Base-by-base conservation (phyloP, 2,113 vertebrate genomes). In the Chunga burmeisteri region DNA sequence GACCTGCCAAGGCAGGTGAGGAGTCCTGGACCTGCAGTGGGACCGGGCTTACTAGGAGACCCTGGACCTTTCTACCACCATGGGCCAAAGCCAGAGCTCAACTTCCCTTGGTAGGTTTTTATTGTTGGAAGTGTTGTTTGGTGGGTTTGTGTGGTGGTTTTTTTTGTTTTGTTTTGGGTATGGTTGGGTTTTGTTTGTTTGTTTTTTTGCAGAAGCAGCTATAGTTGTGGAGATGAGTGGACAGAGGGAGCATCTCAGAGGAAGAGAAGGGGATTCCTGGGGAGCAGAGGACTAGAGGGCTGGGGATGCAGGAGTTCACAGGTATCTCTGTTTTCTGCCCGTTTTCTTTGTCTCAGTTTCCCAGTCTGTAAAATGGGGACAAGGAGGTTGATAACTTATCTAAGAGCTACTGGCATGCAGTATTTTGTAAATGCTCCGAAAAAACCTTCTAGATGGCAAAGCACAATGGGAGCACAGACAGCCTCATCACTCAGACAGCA, bases 391-490 rank as follows among this genome's bases (percentile, higher is more conserved):
- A 36, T 77, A 30, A 36, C 74, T 95, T 97, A 82, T 36, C 19
- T 94, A 93, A 94, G 87, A 95, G 38, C 74, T 91, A 65, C 87
- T 38, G 63, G 70, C 79, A 50, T 3, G 11, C 67, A 55, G 42
- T n/a, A 15, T 90, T 93, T 79, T 77, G 58, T 29, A 53, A 90
- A 94, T 59, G 59, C 85, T 96, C 86, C 0, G 38, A 25, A 85
- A 85, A 87, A 95, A 5, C 71, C 78, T 86, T 73, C 50, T 86
- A 84, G 70, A 97, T 96, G 89, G 87, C 81, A 56, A 66, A 90
- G 91, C 96, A 91, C 86, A 96, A 93, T 86, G 90, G 90, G 95
- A 96, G 88, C 82, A 72, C 55, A 88, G 94, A 22, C 92, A 96
- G 89, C 89, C 93, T 93, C 83, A 73, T 93, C 55, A 88, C 92